phyloP scores from a whole-genome alignment of 2,113 vertebrate species.

The Phainopepla nitens region DNA sequence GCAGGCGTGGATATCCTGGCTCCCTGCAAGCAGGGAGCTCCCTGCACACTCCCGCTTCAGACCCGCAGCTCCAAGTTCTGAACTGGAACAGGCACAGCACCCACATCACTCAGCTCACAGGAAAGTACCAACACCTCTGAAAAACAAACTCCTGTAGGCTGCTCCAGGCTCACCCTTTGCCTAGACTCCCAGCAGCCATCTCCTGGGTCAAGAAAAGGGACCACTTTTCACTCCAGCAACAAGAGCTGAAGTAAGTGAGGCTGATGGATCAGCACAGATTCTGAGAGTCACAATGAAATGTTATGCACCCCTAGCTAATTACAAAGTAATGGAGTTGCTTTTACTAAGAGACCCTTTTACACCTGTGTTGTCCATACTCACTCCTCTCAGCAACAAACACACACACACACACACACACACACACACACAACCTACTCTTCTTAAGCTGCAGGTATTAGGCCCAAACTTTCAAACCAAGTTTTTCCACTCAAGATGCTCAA shows the following conservation, averaged over 20 bases:
- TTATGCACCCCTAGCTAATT: not conserved
- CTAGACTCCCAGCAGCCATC: not conserved
- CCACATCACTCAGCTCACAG: not conserved
- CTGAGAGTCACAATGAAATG: not conserved
- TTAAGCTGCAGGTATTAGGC: not conserved
- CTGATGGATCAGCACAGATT: not conserved
- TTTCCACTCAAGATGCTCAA: not conserved
- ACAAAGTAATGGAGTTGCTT: not conserved
- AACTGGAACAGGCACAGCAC: fast-evolving
- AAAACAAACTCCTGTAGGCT: not conserved
- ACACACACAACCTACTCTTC: not conserved
- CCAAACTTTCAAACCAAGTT: not conserved
- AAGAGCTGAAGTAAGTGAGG: not conserved
- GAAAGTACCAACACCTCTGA: not conserved
- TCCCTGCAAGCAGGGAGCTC: not conserved
- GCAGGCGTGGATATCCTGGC: not conserved
- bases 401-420: no score
- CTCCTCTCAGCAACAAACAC: not conserved
- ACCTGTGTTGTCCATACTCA: not conserved
- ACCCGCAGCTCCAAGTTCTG: fast-evolving
- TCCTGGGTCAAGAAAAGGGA: not conserved
- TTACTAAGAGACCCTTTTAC: not conserved
- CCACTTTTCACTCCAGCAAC: not conserved
- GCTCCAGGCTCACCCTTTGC: not conserved
- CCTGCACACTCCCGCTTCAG: fast-evolving